These are phyloP conservation scores for Hedychridium roseum DNA, from an alignment of 2,888 invertebrate species.

Conservation along the genomic window DNA sequence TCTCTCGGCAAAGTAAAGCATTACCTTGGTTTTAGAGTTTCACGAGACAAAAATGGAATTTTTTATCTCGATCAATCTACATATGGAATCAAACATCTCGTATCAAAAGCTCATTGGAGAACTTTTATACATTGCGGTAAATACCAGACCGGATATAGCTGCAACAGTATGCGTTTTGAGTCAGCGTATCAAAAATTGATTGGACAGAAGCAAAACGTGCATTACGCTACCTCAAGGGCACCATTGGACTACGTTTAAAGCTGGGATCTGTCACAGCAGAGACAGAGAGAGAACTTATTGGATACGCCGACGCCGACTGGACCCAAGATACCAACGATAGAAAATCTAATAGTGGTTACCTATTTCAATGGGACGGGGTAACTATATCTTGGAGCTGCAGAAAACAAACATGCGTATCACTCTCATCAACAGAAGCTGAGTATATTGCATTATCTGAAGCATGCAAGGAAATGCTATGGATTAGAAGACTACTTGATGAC, in stretches of 20 bases:
- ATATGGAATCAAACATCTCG: constrained; percentile 1
- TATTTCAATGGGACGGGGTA: constrained; percentile 1
- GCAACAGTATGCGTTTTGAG: background rate
- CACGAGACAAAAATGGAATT: background rate
- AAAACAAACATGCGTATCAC: constrained; percentile 17
- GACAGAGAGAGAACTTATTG: background rate
- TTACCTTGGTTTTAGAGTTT: constrained; percentile 3
- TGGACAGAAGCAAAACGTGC: constrained; percentile 1
- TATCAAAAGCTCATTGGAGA: constrained; percentile 2
- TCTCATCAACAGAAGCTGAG: constrained; percentile 21
- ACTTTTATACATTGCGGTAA: background rate
- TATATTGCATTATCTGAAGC: constrained; percentile 20
- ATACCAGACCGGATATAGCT: background rate
- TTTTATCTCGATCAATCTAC: background rate
- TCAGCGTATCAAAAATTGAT: background rate
- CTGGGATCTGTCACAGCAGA: background rate
- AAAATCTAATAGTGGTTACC: background rate
- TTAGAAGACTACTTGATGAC: background rate
- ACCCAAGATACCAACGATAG: background rate
- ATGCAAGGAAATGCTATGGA: constrained; percentile 10
- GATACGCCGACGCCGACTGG: constrained; percentile 7
- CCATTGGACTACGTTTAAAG: background rate
- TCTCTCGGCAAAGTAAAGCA: background rate
- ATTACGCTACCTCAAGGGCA: constrained; percentile 1
- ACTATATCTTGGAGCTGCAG: constrained; percentile 20